Conservation (phyloP, 2,113 vertebrate genomes). For the Coptodon rendalli region DNA sequence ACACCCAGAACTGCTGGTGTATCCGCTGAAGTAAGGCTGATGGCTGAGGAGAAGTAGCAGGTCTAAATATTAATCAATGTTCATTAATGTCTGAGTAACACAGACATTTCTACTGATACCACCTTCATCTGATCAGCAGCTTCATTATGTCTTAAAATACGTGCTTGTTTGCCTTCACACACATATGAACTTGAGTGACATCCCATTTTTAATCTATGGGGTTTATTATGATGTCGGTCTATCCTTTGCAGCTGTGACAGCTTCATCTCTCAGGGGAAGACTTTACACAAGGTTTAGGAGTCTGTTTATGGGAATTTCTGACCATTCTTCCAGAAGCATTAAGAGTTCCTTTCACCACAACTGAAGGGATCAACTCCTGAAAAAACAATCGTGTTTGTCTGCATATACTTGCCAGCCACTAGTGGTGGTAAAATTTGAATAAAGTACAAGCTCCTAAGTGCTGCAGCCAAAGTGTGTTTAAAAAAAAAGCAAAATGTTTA, state of each 20-base stretch:
- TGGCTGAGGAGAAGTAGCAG: neutral
- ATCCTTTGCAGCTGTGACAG: neutral
- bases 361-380: neutral
- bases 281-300: neutral
- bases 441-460: neutral
- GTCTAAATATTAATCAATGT: neutral
- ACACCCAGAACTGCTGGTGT: neutral
- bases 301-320: neutral
- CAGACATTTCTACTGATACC: neutral
- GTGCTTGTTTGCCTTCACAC: neutral
- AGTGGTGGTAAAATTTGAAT: neutral
- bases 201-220: neutral
- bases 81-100: neutral
- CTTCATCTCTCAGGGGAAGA: neutral
- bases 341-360: neutral
- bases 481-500: neutral
- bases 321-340: neutral
- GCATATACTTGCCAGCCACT: neutral
- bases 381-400: neutral
- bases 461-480: neutral
- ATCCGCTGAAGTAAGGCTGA: neutral
- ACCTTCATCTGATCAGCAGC: neutral
- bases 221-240: neutral
- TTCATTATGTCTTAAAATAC: neutral
- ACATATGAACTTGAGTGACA: neutral